Evolutionary conservation across 2,888 invertebrate genomes (phyloP), one percentile per base, ranked within the genome.

Genomic region (Leptopilina drosophilae): DNA sequence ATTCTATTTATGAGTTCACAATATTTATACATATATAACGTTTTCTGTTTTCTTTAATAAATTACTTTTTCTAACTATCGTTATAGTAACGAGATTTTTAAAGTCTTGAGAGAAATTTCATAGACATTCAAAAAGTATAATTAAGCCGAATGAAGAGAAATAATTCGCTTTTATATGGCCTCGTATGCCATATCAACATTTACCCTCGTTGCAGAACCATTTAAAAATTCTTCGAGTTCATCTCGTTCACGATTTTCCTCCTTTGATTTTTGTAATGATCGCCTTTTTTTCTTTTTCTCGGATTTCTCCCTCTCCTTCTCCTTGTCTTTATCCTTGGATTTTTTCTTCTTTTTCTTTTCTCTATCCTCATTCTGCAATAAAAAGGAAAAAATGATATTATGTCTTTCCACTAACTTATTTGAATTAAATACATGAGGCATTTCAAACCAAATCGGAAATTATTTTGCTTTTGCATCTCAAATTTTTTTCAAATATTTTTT

Each of bases 151-250:
- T 14, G 42, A 64, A 76, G 49, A 11, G 12, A 11, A 4, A 11
- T 12, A 40, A 64, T 15, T 82, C 83, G 86, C 89, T 87, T 56
- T 49, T 93, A 94, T 89, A 94, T 93, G 84, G 94, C 94, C 89
- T 95, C 94, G 86, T 94, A 94, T 65, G 94, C 94, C 66, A 93
- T 92, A 82, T 94, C 92, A 90, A 93, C 89, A 90, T 89, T 87
- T 85, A 93, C 90, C 90, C 94, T 88, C 91, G 93, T 89, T 85
- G 93, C 83, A 83, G 93, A 88, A 81, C 93, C 93, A 89, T 94
- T 94, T 8, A 95, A 89, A 89, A 95, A 95, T 85, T 95, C 94
- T 86, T 95, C 95, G 56, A 95, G 89, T 86, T 94, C 94, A 84
- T 94, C 94, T 15, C 92, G 91, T 64, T 92, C 91, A 66, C 91